Evolutionary conservation across 2,113 vertebrate genomes (phyloP), one percentile per base, ranked within the genome.

Genomic region (Jacana jacana): DNA sequence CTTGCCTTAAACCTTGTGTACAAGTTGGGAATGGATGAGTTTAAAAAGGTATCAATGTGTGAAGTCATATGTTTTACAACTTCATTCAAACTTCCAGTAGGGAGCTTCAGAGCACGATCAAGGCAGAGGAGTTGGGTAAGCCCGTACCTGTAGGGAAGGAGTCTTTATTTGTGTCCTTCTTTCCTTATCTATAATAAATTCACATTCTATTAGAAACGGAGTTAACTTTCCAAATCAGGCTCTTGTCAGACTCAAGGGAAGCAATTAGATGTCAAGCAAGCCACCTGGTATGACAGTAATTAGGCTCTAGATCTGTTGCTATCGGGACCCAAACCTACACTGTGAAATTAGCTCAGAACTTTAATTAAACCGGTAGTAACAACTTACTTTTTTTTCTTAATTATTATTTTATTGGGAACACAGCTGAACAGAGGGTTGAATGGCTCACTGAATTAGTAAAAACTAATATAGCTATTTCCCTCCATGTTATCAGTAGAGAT

Each of bases 311-410:
- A 86, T 86, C 66, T 93, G 69, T 89, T 93, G 78, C 90, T 95
- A 86, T 75, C 75, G 93, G 60, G 76, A 93, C 78, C 61, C 72
- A 88, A 92, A 95, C 65, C 79, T 72, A 8, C 44, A 68, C 65
- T 69, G 23, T 81, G 86, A 96, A 94, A 96, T 96, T 96, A 92
- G 58, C 79, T 89, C 44, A 87, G 55, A 96, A 93, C 76, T 96
- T 94, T 96, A 96, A 97, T 96, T 97, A 97, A 97, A 97, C 37
- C 44, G 91, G 31, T 92, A 91, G 54, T 81, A 93, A 88, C 83
- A 95, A 81, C 57, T 94, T 88, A 81, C 37, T 94, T 97, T 83
- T 81, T 61, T 86, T 89, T 88, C 78, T 89, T 93, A 81, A 94
- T 97, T 69, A 76, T 89, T 89, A 70, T 40, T 79, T 92, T 82